Conservation (phyloP, 2,888 invertebrate genomes). For the Philaethria dido region DNA sequence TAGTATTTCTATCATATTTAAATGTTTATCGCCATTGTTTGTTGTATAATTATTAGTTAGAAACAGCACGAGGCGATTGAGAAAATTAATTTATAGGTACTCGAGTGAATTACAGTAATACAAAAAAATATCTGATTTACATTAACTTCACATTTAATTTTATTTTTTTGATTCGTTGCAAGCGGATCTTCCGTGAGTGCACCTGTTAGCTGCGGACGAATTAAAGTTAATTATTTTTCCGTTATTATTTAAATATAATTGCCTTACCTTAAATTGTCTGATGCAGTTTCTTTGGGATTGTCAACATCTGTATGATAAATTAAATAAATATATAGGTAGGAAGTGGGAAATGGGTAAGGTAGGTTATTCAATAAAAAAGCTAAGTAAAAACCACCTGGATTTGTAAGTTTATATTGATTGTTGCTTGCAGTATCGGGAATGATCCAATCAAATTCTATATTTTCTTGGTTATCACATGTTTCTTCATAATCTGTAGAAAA, state of each 20-base stretch:
- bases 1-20: no score
- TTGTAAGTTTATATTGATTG: slow-evolving; percentile 46
- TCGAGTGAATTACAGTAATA: no score
- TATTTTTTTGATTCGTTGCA: no score
- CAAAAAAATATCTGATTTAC: no score
- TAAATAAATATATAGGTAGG: slow-evolving; percentile 33
- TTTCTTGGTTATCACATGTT: slow-evolving; percentile 68
- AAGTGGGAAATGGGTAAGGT: slow-evolving; percentile 40
- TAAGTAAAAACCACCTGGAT: slow-evolving; percentile 57
- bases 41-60: no score
- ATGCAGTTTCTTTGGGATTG: slow-evolving; percentile 27
- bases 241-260: background rate
- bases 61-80: no score
- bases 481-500: slow-evolving; percentile 58
- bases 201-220: no score
- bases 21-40: no score
- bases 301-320: slow-evolving; percentile 31
- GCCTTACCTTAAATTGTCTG: slow-evolving; percentile 44
- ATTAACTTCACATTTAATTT: no score
- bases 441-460: slow-evolving; percentile 67
- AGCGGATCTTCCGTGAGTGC: no score
- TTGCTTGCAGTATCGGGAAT: slow-evolving; percentile 50
- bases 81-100: no score
- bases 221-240: no score
- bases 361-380: slow-evolving; percentile 31